Conservation (phyloP, 1,140 invertebrate genomes). For the Zaprionus tsacasi region DNA sequence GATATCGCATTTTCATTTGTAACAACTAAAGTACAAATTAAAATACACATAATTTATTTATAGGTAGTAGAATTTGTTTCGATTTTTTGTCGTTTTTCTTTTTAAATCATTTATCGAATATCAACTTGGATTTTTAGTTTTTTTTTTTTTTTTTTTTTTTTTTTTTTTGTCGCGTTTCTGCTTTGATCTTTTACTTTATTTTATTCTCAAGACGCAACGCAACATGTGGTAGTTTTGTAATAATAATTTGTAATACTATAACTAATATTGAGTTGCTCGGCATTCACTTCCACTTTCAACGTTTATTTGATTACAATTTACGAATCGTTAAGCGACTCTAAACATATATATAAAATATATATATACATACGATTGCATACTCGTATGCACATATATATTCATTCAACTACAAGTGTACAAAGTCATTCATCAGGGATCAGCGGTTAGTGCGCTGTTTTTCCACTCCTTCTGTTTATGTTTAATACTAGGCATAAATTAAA, state of each 20-base stretch:
- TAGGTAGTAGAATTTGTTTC: slow-evolving; percentile 62
- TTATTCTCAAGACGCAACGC: slow-evolving; percentile 20
- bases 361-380: slow-evolving; percentile 19
- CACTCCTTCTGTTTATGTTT: slow-evolving; percentile 45
- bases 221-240: slow-evolving; percentile 51
- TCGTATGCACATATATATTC: slow-evolving; percentile 3
- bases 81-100: slow-evolving; percentile 13
- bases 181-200: not conserved
- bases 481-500: slow-evolving; percentile 81
- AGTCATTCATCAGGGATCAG: slow-evolving; percentile 67
- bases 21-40: slow-evolving; percentile 75
- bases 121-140: slow-evolving; percentile 52
- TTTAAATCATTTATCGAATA: slow-evolving; percentile 59
- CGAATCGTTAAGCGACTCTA: slow-evolving; percentile 72
- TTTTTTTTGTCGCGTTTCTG: slow-evolving; percentile 28
- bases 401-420: slow-evolving; percentile 70
- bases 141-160: not conserved
- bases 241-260: slow-evolving; percentile 78
- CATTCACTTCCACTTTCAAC: slow-evolving; percentile 71
- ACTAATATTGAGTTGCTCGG: slow-evolving; percentile 82
- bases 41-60: slow-evolving; percentile 68
- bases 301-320: slow-evolving; percentile 71
- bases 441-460: slow-evolving; percentile 53
- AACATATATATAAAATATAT: slow-evolving; percentile 44
- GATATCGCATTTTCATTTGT: slow-evolving; percentile 58